These are phyloP conservation scores for Ornithoptera alexandrae DNA, from an alignment of 2,888 invertebrate species.

Conservation along the genomic window DNA sequence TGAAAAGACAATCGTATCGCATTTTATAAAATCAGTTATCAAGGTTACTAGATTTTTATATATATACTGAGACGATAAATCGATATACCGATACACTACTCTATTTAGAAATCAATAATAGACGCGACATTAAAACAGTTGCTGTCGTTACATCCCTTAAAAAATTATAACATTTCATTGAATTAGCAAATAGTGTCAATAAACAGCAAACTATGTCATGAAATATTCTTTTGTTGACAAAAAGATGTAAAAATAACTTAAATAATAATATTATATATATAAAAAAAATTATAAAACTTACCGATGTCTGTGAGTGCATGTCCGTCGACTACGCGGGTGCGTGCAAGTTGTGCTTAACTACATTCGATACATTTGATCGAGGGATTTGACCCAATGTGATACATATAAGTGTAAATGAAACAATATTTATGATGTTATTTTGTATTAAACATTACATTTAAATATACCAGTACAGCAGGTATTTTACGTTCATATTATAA, in stretches of 20 bases:
- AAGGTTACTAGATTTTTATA: not conserved
- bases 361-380: conserved; percentile 6
- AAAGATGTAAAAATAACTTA: not conserved
- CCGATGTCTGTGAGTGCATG: conserved; percentile 6
- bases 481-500: conserved; percentile 43
- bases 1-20: not conserved
- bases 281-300: conserved; percentile 14
- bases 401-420: conserved; percentile 46
- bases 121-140: too few relatives aligned
- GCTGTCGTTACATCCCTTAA: too few relatives aligned
- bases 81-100: too few relatives aligned
- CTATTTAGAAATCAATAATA: too few relatives aligned
- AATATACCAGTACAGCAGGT: conserved; percentile 41
- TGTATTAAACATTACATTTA: conserved; percentile 69
- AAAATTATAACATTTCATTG: too few relatives aligned
- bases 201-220: too few relatives aligned
- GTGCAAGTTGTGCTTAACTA: conserved; percentile 29
- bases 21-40: not conserved
- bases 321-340: conserved; percentile 33
- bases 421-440: conserved; percentile 59
- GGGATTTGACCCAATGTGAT: conserved; percentile 26
- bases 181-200: too few relatives aligned
- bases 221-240: not conserved
- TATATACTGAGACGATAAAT: not conserved
- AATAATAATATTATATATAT: not conserved